Base-by-base conservation (phyloP, 2,113 vertebrate species). In the Egretta garzetta region DNA sequence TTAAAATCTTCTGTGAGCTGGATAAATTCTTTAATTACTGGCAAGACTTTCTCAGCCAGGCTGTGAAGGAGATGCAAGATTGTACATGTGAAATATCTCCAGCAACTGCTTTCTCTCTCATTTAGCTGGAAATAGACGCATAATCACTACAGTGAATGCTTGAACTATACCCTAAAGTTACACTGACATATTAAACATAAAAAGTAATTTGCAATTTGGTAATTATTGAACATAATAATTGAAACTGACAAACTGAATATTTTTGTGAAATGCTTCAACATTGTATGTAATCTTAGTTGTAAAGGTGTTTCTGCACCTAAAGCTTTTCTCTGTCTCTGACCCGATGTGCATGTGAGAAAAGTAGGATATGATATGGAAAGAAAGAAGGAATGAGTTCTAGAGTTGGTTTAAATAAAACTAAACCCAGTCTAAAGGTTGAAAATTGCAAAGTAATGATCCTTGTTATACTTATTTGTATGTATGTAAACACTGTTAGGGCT, bases 11-110 rank as follows among this genome's bases (percentile, higher is more conserved):
- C 68, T 28, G n/a, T 81, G 33, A 92, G 24, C 49, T 95, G 83
- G 28, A 81, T 43, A 24, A 85, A 85, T 93, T 80, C n/a, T 81
- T 88, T 96, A 94, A 80, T 94, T 84, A 86, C 60, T 93, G 60
- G 20, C 18, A 81, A 47, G 41, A 50, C 35, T 84, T 94, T 87
- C 68, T 90, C 64, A 74, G 23, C 26, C 53, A 90, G 64, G 30
- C n/a, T 81, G 47, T 55, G 70, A 88, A 95, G 35, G 62, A 84
- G 22, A n/a, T 80, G n/a, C 13, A 59, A 70, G 80, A 18, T 43
- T 67, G 24, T 22, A 71, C 37, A 59, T 58, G 59, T 90, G 47
- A 88, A 87, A 62, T 71, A 76, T 6, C 35, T 77, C 28, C 43
- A 53, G 74, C 60, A 88, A 12, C 74, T 39, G 24, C 27, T 67